Percentiles rank a stretch among this genome's conserved stretches.
Evolutionary conservation across 2,797 vertebrate species (phyloP).

Genomic region (Silurus lanzhouensis): DNA sequence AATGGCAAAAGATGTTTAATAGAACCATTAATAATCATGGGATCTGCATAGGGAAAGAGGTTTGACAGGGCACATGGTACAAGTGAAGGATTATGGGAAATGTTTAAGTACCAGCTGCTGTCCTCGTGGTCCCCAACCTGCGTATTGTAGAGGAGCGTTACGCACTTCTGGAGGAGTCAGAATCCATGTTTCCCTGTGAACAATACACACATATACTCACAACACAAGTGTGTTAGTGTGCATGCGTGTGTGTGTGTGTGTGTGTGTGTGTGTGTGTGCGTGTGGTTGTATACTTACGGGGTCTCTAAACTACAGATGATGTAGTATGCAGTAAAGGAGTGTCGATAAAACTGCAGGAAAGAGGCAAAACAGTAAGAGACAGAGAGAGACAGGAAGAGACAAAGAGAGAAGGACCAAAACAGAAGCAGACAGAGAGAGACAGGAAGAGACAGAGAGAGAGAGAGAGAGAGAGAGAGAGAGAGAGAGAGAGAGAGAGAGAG

Average conservation of each 20-base stretch:
- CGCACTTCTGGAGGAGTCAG: conserved; percentile 93
- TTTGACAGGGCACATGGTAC: not conserved
- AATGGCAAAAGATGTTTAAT: not conserved
- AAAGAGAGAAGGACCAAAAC: too few species aligned
- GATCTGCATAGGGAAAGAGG: not conserved
- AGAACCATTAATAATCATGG: not conserved
- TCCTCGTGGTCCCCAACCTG: conserved; percentile 93
- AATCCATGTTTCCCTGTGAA: conserved; percentile 85
- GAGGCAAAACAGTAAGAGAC: not conserved
- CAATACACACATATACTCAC: not conserved
- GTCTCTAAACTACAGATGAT: conserved; percentile 89
- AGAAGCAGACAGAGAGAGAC: not conserved
- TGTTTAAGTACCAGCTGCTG: conserved; percentile 88
- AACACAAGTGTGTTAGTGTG: not conserved
- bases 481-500: not conserved
- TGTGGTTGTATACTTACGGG: conserved; percentile 71
- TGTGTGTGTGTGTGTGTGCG: not conserved
- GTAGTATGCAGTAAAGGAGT: conserved; percentile 92
- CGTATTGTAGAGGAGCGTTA: conserved; percentile 91
- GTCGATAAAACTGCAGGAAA: conserved; percentile 82
- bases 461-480: not conserved
- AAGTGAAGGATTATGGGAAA: conserved; percentile 22
- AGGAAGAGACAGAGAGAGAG: not conserved
- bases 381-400: not conserved
- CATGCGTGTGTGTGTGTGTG: not conserved